phyloP scores from a whole-genome alignment of 1,140 invertebrate species.

The Zaprionus gabonicus region DNA sequence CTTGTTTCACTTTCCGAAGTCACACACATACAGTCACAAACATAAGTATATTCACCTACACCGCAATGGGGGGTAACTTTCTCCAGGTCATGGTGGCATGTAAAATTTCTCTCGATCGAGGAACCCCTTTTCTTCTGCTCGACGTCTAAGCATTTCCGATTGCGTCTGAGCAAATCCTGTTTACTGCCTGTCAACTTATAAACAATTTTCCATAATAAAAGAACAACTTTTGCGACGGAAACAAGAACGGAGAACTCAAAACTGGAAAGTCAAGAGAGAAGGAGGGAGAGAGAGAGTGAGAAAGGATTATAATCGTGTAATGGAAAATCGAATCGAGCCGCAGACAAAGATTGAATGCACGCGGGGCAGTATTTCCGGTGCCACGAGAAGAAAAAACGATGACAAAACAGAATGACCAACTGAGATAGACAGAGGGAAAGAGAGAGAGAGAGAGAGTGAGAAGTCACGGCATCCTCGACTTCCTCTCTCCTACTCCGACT shows the following conservation, averaged over 20 bases:
- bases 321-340: conserved; percentile 61
- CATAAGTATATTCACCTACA: not conserved
- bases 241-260: conserved; percentile 31
- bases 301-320: conserved; percentile 74
- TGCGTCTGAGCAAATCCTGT: conserved; percentile 68
- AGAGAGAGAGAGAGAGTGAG: conserved; percentile 31
- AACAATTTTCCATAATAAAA: conserved; percentile 75
- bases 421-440: conserved; percentile 15
- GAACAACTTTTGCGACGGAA: conserved; percentile 72
- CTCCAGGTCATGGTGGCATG: conserved; percentile 61
- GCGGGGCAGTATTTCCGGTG: conserved; percentile 73
- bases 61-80: conserved; percentile 43
- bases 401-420: conserved; percentile 8
- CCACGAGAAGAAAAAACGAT: not conserved
- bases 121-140: conserved; percentile 26
- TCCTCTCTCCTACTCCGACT: conserved; percentile 44
- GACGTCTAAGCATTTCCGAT: conserved; percentile 61
- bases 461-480: conserved; percentile 57
- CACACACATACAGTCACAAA: not conserved
- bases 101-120: conserved; percentile 54
- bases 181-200: conserved; percentile 80
- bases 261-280: conserved; percentile 7
- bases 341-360: conserved; percentile 63
- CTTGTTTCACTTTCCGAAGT: conserved; percentile 44
- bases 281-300: conserved; percentile 21